Base-by-base conservation (phyloP, 2,888 invertebrate genomes). In the Tachina lurida region DNA sequence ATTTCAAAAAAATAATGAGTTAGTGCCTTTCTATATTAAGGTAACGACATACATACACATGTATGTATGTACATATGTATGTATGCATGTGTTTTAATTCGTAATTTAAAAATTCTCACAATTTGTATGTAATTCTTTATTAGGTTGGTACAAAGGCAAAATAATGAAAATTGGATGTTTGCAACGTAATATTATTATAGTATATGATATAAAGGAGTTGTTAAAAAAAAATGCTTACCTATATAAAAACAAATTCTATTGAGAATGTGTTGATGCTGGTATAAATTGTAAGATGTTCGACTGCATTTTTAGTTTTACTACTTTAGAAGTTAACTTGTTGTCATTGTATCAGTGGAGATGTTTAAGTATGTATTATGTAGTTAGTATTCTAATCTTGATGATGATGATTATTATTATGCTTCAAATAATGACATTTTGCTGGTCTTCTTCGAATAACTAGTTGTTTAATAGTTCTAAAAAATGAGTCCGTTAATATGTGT, bases 81-180 rank as follows among this genome's bases (percentile, higher is more conserved):
- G 10, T 47, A 41, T 58, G 60, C 41, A 41, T 68, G 8, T 68
- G 39, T 49, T 41, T 60, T 47, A 19, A 67, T 56, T 63, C 45
- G n/a, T 45, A 63, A 39, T 39, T 54, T 13, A 67, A 56, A 77
- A 49, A 49, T 60, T 41, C 22, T 49, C 52, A 77, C 22, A 68
- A 70, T 52, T 54, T 54, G 31, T n/a, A 70, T 54, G 47, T 17
- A 47, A 58, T 22, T 39, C 3, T 65, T 19, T 73, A 52, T 49
- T 73, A n/a, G 13, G 65, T 47, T 56, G 62, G 9, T 68, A 54
- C 10, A 76, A 71, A 58, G 56, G 56, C 63, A 71, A 82, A 71
- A 49, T 47, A 58, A 62, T 45, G 52, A 41, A 43, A 76, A 63
- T 17, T 68, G 45, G 17, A 54, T 68, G 60, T 41, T 19, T 78